Conservation (phyloP, 2,113 vertebrate genomes). For the Solenodon paradoxus region DNA sequence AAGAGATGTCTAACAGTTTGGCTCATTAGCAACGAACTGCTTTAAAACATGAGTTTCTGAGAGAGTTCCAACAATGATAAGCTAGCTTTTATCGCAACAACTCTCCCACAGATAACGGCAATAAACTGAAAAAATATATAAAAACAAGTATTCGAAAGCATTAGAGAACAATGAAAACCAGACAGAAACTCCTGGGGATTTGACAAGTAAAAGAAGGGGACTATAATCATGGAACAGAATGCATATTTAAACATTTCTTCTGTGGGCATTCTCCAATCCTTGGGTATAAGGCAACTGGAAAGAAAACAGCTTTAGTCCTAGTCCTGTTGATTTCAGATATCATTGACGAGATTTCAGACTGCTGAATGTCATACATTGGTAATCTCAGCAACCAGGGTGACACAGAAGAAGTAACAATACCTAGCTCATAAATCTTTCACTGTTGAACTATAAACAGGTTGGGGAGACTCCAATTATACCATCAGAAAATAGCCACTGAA, state of each 20-base stretch:
- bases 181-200: neutral
- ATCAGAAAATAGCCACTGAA: neutral
- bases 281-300: neutral
- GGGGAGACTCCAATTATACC: neutral
- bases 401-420: neutral
- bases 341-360: neutral
- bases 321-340: neutral
- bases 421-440: neutral
- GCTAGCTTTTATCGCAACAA: neutral
- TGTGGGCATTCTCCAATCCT: neutral
- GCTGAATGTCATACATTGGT: neutral
- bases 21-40: neutral
- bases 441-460: neutral
- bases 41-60: neutral
- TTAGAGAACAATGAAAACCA: neutral
- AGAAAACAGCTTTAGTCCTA: neutral
- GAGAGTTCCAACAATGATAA: neutral
- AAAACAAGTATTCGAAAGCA: neutral
- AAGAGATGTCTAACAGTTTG: neutral
- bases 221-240: neutral
- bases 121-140: neutral
- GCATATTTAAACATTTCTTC: neutral
- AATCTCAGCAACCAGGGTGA: neutral
- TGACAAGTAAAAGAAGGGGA: neutral
- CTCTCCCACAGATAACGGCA: neutral